Percentiles rank a stretch among this genome's conserved stretches.
Evolutionary conservation across 2,888 invertebrate species (phyloP).

Genomic region (Andrena bucephala): DNA sequence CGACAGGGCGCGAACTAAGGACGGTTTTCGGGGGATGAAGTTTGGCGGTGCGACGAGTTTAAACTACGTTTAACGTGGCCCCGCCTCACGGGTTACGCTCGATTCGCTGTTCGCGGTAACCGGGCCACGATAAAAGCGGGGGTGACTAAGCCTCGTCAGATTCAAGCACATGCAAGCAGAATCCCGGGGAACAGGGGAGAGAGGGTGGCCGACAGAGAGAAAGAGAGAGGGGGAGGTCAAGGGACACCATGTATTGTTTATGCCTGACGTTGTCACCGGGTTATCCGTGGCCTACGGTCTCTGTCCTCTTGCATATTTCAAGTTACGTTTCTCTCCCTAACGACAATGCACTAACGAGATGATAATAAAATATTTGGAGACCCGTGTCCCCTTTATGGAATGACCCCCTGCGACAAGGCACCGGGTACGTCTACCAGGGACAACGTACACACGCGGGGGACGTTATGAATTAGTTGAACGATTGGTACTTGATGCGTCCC

Average conservation of each 20-base stretch:
- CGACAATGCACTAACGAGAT: conserved; percentile 79
- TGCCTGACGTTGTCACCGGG: conserved; percentile 69
- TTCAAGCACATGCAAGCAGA: conserved; percentile 36
- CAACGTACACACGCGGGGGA: conserved; percentile 5
- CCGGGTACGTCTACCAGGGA: neutral
- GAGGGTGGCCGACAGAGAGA: conserved; percentile 8
- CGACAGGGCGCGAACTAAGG: conserved; percentile 36
- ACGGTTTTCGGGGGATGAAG: conserved; percentile 55
- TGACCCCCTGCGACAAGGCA: conserved; percentile 39
- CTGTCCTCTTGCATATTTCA: conserved; percentile 76
- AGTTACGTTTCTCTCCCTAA: conserved; percentile 71
- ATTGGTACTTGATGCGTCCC: neutral
- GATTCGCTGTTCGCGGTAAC: conserved; percentile 58
- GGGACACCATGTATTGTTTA: conserved; percentile 79
- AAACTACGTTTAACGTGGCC: conserved; percentile 63
- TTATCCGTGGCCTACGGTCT: conserved; percentile 69
- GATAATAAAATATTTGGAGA: conserved; percentile 79
- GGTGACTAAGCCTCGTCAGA: conserved; percentile 24
- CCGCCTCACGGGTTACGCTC: conserved; percentile 47
- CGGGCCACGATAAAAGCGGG: conserved; percentile 49
- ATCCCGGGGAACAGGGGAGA: conserved; percentile 8
- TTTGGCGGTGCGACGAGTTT: conserved; percentile 61
- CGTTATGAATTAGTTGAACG: conserved; percentile 55
- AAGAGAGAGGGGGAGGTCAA: conserved; percentile 21
- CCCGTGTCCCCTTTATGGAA: conserved; percentile 61